phyloP scores from a whole-genome alignment of 2,113 vertebrate genomes.

The Gopherus flavomarginatus region DNA sequence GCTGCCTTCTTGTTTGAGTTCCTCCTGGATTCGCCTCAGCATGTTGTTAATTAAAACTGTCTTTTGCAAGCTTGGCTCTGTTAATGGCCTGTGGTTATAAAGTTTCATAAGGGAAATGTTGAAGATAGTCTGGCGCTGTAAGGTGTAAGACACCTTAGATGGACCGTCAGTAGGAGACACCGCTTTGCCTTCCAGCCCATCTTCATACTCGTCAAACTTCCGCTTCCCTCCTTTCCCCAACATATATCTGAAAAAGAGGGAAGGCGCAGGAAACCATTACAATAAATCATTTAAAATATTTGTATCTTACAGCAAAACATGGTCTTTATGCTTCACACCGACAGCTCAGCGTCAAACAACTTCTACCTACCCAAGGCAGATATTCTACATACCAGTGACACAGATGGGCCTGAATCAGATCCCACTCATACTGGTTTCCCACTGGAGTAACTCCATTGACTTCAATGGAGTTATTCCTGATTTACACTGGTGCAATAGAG shows the following conservation, averaged over 20 bases:
- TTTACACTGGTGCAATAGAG: fast-evolving
- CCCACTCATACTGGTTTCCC: background rate
- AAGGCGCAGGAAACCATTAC: background rate
- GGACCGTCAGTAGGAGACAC: conserved; percentile 87
- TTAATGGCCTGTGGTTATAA: conserved; percentile 93
- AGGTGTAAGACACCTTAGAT: conserved; percentile 97
- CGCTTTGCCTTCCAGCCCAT: conserved; percentile 98
- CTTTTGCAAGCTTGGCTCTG: conserved; percentile 94
- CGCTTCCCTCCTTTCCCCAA: conserved; percentile 99
- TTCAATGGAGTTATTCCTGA: fast-evolving
- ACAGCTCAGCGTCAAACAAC: background rate
- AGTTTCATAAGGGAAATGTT: conserved; percentile 99
- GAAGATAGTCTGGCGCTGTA: conserved; percentile 99
- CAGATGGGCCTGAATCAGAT: background rate
- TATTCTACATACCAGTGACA: background rate
- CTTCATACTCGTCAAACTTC: conserved; percentile 99
- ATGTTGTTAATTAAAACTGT: conserved; percentile 99
- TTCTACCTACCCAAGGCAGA: background rate
- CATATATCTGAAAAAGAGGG: conserved; percentile 93
- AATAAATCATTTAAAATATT: background rate
- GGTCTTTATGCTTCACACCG: background rate
- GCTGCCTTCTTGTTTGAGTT: conserved; percentile 94
- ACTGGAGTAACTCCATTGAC: background rate
- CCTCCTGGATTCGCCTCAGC: conserved; percentile 97
- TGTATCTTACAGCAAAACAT: background rate